Evolutionary conservation across 92 coral and sea anemone species (phyloP), one percentile per base, ranked within the genome.

Genomic region (Epizoanthus illoricatus): DNA sequence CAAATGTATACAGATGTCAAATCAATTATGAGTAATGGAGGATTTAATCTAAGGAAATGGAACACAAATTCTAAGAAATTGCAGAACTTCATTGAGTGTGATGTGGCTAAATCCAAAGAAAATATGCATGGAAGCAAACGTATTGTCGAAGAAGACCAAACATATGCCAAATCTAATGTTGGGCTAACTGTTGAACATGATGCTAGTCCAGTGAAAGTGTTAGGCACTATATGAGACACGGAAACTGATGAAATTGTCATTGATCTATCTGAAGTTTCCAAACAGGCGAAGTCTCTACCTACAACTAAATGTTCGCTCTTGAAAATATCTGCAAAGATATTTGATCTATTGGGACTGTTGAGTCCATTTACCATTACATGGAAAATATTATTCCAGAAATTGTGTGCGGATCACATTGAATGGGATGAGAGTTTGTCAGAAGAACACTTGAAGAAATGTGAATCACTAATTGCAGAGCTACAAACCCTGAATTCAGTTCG

Each of bases 311-410:
- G 83, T 74, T 75, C 85, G 54, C 56, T 86, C 21, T 72, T 85
- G 64, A 85, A 82, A 84, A 71, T 89, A 71, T 68, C 89, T n/a
- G 92, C 89, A 13, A 89, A 89, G 55, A 74, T 89, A 75, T 85
- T 84, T 49, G 92, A 89, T 75, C 92, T 87, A 0, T 75, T 89
- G 20, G 87, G 92, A 73, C 61, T 81, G 58, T 69, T 86, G 79
- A 79, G 74, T 54, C 89, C 87, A 8, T 89, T 89, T 81, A 80
- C 86, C 63, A 89, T 75, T 6, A 80, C 67, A 42, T 74, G 74
- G 39, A 85, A 81, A 67, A 65, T 86, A 43, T 71, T 89, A 79
- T 83, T 86, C 76, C 92, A 78, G 73, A 81, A 45, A 52, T 65
- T 89, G 64, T 83, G 83, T 58, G 19, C 42, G 8, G 65, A 68